phyloP scores from a whole-genome alignment of 2,888 invertebrate species.

The Neoitamus cyanurus region DNA sequence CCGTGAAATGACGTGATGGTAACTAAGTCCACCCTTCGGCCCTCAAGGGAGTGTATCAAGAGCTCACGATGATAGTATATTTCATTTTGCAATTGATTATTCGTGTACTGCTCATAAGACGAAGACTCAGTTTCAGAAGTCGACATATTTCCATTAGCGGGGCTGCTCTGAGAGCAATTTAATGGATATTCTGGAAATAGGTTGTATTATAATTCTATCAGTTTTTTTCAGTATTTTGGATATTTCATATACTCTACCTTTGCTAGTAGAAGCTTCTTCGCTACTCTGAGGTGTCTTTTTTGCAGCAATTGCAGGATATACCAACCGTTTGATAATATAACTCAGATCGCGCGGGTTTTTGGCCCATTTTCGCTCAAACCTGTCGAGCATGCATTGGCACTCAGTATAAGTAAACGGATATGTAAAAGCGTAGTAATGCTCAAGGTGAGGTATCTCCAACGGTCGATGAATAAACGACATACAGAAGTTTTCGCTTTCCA shows the following conservation, averaged over 20 bases:
- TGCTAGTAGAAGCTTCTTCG: not conserved
- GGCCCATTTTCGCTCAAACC: conserved; percentile 70
- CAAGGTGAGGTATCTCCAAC: conserved; percentile 76
- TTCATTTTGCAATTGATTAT: conserved; percentile 68
- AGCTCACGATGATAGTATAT: conserved; percentile 89
- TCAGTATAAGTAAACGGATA: conserved; percentile 90
- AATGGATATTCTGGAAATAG: not conserved
- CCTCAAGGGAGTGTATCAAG: conserved; percentile 81
- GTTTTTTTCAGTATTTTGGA: not conserved
- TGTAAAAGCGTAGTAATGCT: conserved; percentile 90
- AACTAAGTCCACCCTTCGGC: conserved; percentile 80
- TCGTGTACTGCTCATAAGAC: conserved; percentile 33
- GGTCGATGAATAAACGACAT: conserved; percentile 79
- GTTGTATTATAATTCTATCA: not conserved
- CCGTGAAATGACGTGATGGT: conserved; percentile 86
- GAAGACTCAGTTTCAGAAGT: not conserved
- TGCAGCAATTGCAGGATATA: not conserved
- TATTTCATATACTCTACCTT: not conserved
- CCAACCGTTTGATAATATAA: conserved; percentile 45
- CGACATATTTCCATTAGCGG: not conserved
- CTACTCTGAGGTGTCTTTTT: not conserved
- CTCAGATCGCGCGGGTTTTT: conserved; percentile 48
- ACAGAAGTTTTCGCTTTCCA: conserved; percentile 78
- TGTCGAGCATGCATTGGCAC: conserved; percentile 77
- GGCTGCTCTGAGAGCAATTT: not conserved